Evolutionary conservation across 2,113 vertebrate genomes (phyloP).

Genomic region (Thymallus thymallus): DNA sequence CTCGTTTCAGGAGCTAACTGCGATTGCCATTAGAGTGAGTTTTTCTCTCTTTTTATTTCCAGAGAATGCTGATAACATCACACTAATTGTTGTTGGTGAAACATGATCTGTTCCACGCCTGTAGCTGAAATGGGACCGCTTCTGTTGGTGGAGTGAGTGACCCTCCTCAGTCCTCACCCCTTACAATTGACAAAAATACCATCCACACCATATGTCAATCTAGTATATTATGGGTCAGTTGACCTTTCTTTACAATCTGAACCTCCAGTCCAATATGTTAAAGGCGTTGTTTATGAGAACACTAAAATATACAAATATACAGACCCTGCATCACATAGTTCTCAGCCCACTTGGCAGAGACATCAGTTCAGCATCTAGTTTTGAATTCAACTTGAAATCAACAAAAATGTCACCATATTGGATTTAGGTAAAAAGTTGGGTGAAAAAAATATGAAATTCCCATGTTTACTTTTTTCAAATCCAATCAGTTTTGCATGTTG

Average conservation of each 20-base stretch:
- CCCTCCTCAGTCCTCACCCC: neutral
- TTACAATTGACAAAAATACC: neutral
- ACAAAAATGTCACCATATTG: too few relatives aligned
- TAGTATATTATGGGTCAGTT: neutral
- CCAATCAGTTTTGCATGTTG: too few relatives aligned
- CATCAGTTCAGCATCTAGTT: too few relatives aligned
- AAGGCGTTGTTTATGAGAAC: neutral
- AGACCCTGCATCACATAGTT: too few relatives aligned
- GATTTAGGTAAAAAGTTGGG: too few relatives aligned
- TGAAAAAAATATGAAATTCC: too few relatives aligned
- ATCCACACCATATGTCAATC: neutral
- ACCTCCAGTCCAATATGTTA: neutral
- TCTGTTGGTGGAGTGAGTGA: constrained; percentile 4
- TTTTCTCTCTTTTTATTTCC: constrained; percentile 35
- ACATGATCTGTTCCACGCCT: constrained; percentile 17
- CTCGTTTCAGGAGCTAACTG: constrained; percentile 53
- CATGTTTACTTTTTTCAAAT: too few relatives aligned
- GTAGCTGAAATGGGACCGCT: constrained; percentile 12
- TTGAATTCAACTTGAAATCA: too few relatives aligned
- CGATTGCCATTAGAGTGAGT: constrained; percentile 53
- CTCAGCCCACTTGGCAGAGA: too few relatives aligned
- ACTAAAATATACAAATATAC: too few relatives aligned
- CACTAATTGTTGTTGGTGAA: constrained; percentile 5
- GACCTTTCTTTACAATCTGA: too few relatives aligned
- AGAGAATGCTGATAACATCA: constrained; percentile 26